Evolutionary conservation across 2,113 vertebrate species (phyloP).

Genomic region (Apteryx mantelli): DNA sequence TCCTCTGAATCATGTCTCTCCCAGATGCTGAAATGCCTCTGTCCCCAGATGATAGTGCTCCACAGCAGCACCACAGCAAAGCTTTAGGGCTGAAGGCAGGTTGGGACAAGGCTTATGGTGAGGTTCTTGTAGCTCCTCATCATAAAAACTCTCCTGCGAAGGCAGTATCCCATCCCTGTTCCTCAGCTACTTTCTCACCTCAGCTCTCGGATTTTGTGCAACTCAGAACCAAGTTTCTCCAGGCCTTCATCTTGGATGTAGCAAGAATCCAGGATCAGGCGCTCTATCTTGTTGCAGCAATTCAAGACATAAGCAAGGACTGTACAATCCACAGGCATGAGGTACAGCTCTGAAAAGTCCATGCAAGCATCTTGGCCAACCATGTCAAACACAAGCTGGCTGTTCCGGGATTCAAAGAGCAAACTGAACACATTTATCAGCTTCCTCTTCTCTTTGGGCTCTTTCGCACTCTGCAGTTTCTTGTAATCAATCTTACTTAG

Average conservation of each 20-base stretch:
- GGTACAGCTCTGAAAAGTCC: slow-evolving; percentile 23
- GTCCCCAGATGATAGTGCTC: no score
- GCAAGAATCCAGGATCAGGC: slow-evolving; percentile 54
- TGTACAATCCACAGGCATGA: slow-evolving; percentile 62
- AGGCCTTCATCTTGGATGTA: neutral
- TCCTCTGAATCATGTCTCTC: no score
- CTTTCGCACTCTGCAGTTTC: neutral
- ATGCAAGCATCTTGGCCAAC: neutral
- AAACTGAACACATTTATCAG: slow-evolving; percentile 56
- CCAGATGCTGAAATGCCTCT: no score
- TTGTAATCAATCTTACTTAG: slow-evolving; percentile 5
- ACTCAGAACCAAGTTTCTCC: neutral
- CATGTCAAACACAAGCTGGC: slow-evolving; percentile 61
- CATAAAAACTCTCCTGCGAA: neutral
- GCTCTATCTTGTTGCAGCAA: slow-evolving; percentile 44
- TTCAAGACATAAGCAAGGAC: slow-evolving; percentile 68
- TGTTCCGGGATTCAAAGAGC: slow-evolving; percentile 72
- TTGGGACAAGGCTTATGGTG: no score
- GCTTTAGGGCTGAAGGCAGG: no score
- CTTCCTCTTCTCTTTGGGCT: neutral
- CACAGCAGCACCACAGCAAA: no score
- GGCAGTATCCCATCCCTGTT: neutral
- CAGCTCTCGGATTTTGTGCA: neutral
- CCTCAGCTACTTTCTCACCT: neutral
- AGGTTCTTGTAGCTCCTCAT: neutral